Evolutionary conservation across 2,113 vertebrate genomes (phyloP).

Genomic region (human (Homo sapiens)): DNA sequence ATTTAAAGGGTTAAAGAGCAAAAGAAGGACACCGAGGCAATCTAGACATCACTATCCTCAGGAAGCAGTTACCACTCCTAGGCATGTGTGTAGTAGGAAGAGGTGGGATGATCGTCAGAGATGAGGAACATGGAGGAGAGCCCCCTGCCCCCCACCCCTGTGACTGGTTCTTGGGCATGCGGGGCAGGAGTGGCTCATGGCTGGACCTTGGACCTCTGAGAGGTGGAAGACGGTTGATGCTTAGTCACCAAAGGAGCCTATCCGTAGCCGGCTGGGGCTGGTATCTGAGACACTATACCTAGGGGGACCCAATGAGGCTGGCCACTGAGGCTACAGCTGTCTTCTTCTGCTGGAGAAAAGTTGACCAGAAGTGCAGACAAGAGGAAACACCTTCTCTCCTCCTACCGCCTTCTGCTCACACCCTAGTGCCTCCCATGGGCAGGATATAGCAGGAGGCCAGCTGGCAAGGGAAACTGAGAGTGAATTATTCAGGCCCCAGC

Average conservation of each 20-base stretch:
- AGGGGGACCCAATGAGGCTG: not conserved
- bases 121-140: not conserved
- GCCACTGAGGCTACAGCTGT: not conserved
- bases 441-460: not conserved
- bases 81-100: not conserved
- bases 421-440: too few relatives aligned
- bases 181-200: not conserved
- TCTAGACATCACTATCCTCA: not conserved
- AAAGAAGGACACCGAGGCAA: not conserved
- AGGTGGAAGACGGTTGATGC: not conserved
- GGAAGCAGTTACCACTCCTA: not conserved
- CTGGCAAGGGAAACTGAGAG: not conserved
- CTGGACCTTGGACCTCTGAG: not conserved
- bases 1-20: not conserved
- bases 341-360: not conserved
- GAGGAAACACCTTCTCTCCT: not conserved
- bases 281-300: not conserved
- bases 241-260: not conserved
- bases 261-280: not conserved
- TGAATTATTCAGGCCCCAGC: too few relatives aligned
- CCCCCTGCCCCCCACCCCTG: rapidly evolving
- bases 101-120: not conserved
- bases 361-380: not conserved
- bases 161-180: not conserved
- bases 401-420: not conserved